Base-by-base conservation (phyloP, 2,888 invertebrate species). In the Trichogramma evanescens region DNA sequence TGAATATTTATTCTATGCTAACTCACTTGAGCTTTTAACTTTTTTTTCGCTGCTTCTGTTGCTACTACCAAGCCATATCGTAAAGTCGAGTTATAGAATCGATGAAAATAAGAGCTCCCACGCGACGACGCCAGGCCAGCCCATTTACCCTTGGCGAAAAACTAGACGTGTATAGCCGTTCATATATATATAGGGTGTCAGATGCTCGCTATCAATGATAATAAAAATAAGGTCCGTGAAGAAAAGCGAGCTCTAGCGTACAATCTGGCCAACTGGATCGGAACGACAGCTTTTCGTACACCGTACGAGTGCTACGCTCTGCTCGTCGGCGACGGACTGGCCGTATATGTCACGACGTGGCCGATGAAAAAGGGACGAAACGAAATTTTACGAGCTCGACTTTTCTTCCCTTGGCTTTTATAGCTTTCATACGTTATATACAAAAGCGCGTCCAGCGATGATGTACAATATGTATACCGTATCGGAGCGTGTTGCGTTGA, bases 331-430 rank as follows among this genome's bases (percentile, higher is more conserved):
- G 26, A 26, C 26, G 26, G 26, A 26, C 26, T 26, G 26, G 26
- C 26, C 26, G 26, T 26, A 26, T 26, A 26, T 26, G 26, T 26
- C 26, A 26, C 26, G 26, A 26, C 26, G 26, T 26, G 26, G 3
- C 26, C 26, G 26, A 26, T 26, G 26, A 26, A 26, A 26, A 26
- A 26, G 26, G 26, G 58, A 58, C n/a, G 45, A 53, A 56, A 50
- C 56, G 42, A 59, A 46, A 54, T 49, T 65, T 54, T 54, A 46
- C 49, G 43, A 50, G n/a, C 57, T 45, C 56, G 58, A 53, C 41
- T 60, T 65, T 55, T 60, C 69, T 53, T 65, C 63, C 63, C 58
- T 62, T 59, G 60, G 65, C 66, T 65, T 69, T 69, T 66, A 69
- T 68, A 26, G 26, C 26, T 26, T 26, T 26, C 26, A 26, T 26